These are phyloP conservation scores for Eubasilissa regina DNA, from an alignment of 1,140 invertebrate genomes.

Conservation along the genomic window DNA sequence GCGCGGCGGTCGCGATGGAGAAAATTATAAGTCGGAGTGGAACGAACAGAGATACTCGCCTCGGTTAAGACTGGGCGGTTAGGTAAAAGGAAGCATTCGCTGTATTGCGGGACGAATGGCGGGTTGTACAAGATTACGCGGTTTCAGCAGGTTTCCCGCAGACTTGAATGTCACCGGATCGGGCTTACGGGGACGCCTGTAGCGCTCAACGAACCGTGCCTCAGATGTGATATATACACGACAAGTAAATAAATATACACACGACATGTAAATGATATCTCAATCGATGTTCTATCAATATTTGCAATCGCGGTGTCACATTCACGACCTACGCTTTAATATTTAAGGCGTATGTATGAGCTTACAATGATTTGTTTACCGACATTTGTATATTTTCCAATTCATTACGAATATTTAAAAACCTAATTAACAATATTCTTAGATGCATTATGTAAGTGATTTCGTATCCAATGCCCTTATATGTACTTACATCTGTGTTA, in stretches of 20 bases:
- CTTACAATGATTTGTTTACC: no score
- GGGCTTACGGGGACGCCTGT: not conserved
- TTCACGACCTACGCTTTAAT: no score
- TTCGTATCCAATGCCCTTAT: no score
- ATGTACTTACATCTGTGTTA: no score
- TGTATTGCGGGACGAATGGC: not conserved
- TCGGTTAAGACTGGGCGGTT: not conserved
- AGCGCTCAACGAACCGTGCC: conserved; percentile 17
- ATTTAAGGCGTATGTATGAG: no score
- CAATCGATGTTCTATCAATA: conserved; percentile 17
- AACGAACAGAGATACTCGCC: conserved; percentile 3
- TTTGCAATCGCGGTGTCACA: not conserved
- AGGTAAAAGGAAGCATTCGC: not conserved
- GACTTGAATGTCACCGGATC: not conserved
- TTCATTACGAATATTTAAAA: no score
- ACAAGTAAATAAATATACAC: conserved; percentile 23
- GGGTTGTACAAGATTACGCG: not conserved
- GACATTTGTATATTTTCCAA: no score
- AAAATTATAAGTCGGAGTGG: conserved; percentile 13
- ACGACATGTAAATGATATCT: conserved; percentile 18
- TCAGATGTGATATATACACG: conserved; percentile 7
- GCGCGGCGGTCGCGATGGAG: not conserved
- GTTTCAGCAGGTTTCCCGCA: conserved; percentile 7
- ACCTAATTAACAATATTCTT: no score
- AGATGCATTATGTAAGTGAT: no score